phyloP scores from a whole-genome alignment of 2,797 vertebrate genomes.

The Chromis chromis region DNA sequence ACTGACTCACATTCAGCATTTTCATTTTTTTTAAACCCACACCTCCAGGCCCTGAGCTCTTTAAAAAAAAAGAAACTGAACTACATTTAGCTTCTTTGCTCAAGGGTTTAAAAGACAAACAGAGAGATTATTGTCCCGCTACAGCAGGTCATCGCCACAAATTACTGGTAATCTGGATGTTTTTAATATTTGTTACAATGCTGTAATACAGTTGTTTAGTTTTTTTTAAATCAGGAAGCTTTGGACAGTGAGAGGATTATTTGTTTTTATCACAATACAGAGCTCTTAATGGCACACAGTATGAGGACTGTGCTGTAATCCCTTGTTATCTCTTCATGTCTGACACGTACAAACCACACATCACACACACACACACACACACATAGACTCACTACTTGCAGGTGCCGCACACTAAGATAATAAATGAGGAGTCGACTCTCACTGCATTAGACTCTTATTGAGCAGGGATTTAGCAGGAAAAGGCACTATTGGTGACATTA shows the following conservation, averaged over 20 bases:
- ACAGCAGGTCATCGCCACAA: slow-evolving; percentile 14
- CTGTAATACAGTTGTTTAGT: slow-evolving; percentile 14
- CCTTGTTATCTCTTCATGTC: slow-evolving; percentile 71
- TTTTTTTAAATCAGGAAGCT: slow-evolving; percentile 36
- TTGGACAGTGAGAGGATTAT: slow-evolving; percentile 68
- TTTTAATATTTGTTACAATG: slow-evolving; percentile 37
- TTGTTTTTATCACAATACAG: slow-evolving; percentile 69
- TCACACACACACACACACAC: slow-evolving; percentile 37
- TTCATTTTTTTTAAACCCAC: slow-evolving; percentile 5
- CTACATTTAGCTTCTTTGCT: background rate
- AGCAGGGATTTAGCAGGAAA: slow-evolving; percentile 41
- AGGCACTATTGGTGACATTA: slow-evolving; percentile 43
- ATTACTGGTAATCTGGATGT: slow-evolving; percentile 34
- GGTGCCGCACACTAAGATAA: slow-evolving; percentile 13
- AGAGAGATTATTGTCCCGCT: slow-evolving; percentile 21
- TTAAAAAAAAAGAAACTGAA: background rate
- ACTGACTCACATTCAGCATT: slow-evolving; percentile 6
- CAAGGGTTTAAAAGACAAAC: slow-evolving; percentile 6
- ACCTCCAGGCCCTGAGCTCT: background rate
- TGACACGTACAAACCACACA: slow-evolving; percentile 46
- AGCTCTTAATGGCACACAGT: slow-evolving; percentile 57
- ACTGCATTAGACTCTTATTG: slow-evolving; percentile 32
- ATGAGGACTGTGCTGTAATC: slow-evolving; percentile 72
- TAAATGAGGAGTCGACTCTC: slow-evolving; percentile 12
- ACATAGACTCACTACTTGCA: slow-evolving; percentile 5